Evolutionary conservation across 2,113 vertebrate species (phyloP).

Genomic region (Tautogolabrus adspersus): DNA sequence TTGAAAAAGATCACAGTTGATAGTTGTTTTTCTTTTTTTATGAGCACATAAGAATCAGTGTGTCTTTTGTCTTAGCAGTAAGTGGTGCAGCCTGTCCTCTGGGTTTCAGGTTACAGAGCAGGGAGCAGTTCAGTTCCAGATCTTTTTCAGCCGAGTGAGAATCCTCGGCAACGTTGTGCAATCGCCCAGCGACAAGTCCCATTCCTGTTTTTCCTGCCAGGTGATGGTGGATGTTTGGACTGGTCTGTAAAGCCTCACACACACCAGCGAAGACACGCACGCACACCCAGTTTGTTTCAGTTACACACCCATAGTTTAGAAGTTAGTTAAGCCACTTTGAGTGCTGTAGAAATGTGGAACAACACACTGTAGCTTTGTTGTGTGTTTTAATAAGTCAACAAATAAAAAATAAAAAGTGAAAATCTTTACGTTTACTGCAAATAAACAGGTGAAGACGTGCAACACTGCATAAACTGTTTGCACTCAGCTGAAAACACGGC

Average conservation of each 20-base stretch:
- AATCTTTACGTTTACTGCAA: neutral
- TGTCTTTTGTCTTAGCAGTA: slow-evolving; percentile 27
- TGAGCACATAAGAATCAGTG: neutral
- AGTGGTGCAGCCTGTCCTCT: slow-evolving; percentile 18
- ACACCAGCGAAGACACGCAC: slow-evolving; percentile 32
- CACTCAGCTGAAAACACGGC: slow-evolving; percentile 12
- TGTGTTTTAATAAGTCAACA: neutral
- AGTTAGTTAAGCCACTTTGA: slow-evolving; percentile 14
- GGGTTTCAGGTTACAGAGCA: slow-evolving; percentile 59
- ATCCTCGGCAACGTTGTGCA: slow-evolving; percentile 78
- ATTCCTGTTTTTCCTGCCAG: slow-evolving; percentile 87
- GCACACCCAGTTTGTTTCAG: slow-evolving; percentile 45
- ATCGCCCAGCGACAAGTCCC: slow-evolving; percentile 70
- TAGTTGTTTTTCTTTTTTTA: neutral
- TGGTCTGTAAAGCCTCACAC: slow-evolving; percentile 69
- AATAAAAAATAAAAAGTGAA: neutral
- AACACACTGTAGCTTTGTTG: neutral
- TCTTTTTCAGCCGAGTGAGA: slow-evolving; percentile 63
- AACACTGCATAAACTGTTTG: neutral
- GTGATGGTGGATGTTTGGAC: slow-evolving; percentile 78
- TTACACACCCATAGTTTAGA: slow-evolving; percentile 65
- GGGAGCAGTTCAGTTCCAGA: slow-evolving; percentile 48
- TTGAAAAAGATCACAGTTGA: neutral
- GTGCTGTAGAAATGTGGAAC: slow-evolving; percentile 14
- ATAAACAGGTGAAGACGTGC: neutral